A percentile compares a stretch with the other conserved stretches of the same genome.
phyloP scores from a whole-genome alignment of 2,797 vertebrate species.

The Tiaroga cobitis region DNA sequence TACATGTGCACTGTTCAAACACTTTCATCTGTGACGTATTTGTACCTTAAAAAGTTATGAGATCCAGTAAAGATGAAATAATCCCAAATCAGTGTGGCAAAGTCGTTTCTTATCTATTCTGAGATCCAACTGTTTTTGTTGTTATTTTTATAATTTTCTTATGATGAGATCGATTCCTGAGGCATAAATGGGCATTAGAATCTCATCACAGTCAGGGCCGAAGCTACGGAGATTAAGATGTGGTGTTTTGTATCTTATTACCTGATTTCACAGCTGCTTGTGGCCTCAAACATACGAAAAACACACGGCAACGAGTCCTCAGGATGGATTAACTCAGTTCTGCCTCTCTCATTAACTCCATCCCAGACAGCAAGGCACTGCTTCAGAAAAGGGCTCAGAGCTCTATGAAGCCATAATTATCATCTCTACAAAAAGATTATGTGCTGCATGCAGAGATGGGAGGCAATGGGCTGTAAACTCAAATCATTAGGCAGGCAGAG shows the following conservation, averaged over 20 bases:
- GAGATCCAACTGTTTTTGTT: not conserved
- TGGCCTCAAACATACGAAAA: conserved; percentile 18
- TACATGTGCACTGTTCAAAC: too few species aligned
- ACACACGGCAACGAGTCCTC: conserved; percentile 10
- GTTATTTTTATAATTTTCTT: not conserved
- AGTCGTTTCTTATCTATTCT: not conserved
- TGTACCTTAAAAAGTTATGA: not conserved
- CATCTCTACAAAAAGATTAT: conserved; percentile 40
- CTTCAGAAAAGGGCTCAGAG: conserved; percentile 20
- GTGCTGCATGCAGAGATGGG: conserved; percentile 36
- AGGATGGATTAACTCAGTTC: conserved; percentile 38
- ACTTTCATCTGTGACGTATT: too few species aligned
- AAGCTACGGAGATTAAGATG: conserved; percentile 2
- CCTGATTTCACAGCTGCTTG: conserved; percentile 35
- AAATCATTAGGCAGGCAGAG: conserved; percentile 39
- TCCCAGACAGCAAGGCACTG: conserved; percentile 20
- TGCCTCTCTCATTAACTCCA: conserved; percentile 30
- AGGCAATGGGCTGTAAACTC: conserved; percentile 49
- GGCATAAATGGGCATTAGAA: not conserved
- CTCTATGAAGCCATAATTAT: conserved; percentile 41
- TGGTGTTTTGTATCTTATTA: conserved; percentile 29
- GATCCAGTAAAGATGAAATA: not conserved
- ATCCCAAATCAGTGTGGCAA: not conserved
- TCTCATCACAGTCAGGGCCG: conserved; percentile 18
- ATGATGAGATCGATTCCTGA: not conserved